phyloP scores from a whole-genome alignment of 2,113 vertebrate genomes.

The Empidonax alnorum region DNA sequence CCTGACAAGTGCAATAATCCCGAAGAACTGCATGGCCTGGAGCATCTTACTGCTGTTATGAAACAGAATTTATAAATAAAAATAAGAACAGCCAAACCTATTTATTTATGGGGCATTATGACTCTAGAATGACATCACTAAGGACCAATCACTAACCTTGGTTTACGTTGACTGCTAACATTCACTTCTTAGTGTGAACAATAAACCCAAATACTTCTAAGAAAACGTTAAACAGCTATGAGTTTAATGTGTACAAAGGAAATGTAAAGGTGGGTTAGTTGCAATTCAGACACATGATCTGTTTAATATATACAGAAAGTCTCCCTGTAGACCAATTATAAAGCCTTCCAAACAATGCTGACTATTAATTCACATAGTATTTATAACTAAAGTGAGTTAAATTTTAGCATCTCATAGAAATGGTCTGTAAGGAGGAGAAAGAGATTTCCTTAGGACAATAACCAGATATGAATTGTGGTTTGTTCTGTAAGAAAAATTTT shows the following conservation, averaged over 20 bases:
- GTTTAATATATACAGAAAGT: conserved; percentile 75
- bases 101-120: conserved; percentile 62
- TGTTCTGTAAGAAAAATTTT: conserved; percentile 55
- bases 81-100: conserved; percentile 75
- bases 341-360: conserved; percentile 72
- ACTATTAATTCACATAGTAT: conserved; percentile 71
- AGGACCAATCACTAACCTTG: conserved; percentile 65
- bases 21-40: conserved; percentile 75
- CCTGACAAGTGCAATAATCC: conserved; percentile 80
- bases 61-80: conserved; percentile 84
- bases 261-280: conserved; percentile 67
- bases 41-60: conserved; percentile 78
- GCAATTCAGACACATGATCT: conserved; percentile 66
- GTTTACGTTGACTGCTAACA: conserved; percentile 32
- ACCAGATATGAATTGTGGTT: conserved; percentile 51
- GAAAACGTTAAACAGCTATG: conserved; percentile 63
- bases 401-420: conserved; percentile 69
- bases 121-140: conserved; percentile 63
- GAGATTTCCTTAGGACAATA: conserved; percentile 59
- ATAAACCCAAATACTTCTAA: conserved; percentile 57
- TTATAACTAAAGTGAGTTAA: conserved; percentile 67
- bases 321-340: conserved; percentile 79
- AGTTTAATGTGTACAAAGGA: conserved; percentile 50
- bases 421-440: conserved; percentile 19
- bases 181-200: conserved; percentile 44